Conservation (phyloP, 2,888 invertebrate species). For the Apamea crenata region DNA sequence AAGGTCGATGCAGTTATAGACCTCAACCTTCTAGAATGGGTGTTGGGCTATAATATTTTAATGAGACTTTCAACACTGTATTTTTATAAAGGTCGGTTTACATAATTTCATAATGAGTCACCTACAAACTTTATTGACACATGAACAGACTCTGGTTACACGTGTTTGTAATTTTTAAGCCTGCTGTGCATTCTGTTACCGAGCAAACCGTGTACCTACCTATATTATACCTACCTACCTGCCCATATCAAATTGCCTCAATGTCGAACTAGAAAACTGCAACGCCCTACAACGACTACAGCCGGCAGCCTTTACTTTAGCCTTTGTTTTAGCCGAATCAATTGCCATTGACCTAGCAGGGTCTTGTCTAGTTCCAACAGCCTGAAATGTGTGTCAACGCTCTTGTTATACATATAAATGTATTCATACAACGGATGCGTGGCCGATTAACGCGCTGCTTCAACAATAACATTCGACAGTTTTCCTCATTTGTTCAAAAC, state of each 20-base stretch:
- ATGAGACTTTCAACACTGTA: conserved; percentile 12
- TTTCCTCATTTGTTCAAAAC: conserved; percentile 53
- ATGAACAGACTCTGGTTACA: conserved; percentile 69
- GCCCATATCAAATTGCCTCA: conserved; percentile 55
- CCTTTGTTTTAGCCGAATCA: conserved; percentile 39
- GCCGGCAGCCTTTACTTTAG: conserved; percentile 20
- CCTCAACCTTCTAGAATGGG: conserved; percentile 50
- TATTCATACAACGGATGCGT: conserved; percentile 57
- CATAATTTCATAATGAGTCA: conserved; percentile 65
- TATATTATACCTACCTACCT: conserved; percentile 33
- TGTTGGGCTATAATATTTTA: conserved; percentile 20
- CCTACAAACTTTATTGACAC: conserved; percentile 68
- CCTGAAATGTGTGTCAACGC: conserved; percentile 61
- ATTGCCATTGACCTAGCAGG: conserved; percentile 55
- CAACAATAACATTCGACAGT: conserved; percentile 59
- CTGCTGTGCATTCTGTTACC: conserved; percentile 58
- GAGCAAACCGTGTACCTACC: conserved; percentile 51
- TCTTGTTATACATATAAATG: conserved; percentile 20
- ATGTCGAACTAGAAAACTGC: conserved; percentile 38
- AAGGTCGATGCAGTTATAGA: conserved; percentile 56
- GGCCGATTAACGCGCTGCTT: conserved; percentile 58
- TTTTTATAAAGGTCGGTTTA: conserved; percentile 26
- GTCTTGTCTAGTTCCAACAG: conserved; percentile 40
- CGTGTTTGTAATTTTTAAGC: conserved; percentile 67
- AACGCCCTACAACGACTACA: conserved; percentile 16